Percentiles rank a stretch among this genome's conserved stretches.
phyloP scores from a whole-genome alignment of 2,113 vertebrate genomes.

The Larimichthys crocea region DNA sequence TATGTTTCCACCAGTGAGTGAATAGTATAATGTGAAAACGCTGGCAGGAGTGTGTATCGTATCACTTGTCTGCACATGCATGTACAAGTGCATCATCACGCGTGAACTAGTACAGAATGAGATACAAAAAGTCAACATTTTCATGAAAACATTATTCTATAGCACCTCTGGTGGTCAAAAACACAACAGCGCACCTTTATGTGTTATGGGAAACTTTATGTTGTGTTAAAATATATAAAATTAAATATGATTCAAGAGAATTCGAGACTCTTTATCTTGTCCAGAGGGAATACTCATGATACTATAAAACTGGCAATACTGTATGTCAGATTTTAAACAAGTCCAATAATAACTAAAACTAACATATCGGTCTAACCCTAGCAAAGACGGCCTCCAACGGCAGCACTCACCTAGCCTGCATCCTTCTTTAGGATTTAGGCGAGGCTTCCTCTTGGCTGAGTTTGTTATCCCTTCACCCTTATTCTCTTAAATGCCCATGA shows the following conservation, averaged over 20 bases:
- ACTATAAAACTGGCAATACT: not conserved
- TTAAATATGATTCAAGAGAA: not conserved
- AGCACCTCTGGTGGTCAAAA: slow-evolving; percentile 5
- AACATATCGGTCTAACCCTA: not conserved
- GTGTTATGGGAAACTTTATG: not conserved
- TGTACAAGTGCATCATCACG: not conserved
- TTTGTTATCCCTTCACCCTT: slow-evolving; percentile 72
- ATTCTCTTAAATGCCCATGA: slow-evolving; percentile 82
- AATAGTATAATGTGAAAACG: not conserved
- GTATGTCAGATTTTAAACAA: not conserved
- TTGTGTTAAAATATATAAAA: too few species aligned
- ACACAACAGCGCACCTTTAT: not conserved
- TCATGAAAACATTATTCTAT: not conserved
- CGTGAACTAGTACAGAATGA: not conserved
- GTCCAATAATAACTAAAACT: not conserved
- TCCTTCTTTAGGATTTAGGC: slow-evolving; percentile 50
- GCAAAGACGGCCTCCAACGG: not conserved
- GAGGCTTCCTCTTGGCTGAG: slow-evolving; percentile 64
- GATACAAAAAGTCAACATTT: not conserved
- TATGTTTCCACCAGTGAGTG: not conserved
- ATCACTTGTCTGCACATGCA: too few species aligned
- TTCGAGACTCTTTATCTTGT: not conserved
- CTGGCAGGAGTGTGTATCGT: not conserved
- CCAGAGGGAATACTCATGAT: not conserved
- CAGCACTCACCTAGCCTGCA: slow-evolving; percentile 61